Conservation (phyloP, 1,140 invertebrate species). For the Choristoneura fumiferana region DNA sequence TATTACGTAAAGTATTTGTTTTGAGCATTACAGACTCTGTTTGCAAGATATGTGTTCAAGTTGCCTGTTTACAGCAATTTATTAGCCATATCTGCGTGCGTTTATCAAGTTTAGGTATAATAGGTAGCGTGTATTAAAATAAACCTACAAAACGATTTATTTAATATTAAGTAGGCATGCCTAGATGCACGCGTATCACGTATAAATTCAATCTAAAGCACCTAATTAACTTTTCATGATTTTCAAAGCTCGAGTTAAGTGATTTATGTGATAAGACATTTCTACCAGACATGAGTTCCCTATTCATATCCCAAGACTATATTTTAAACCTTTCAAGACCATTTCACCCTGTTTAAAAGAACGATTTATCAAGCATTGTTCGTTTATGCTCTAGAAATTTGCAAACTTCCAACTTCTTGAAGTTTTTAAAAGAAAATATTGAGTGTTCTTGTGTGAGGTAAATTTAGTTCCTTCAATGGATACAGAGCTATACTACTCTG, state of each 20-base stretch:
- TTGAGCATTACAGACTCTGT: neutral
- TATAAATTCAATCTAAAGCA: too few species aligned
- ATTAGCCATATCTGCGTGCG: neutral
- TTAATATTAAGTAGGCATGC: too few species aligned
- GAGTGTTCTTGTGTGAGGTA: neutral
- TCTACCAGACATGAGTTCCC: too few species aligned
- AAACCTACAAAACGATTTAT: too few species aligned
- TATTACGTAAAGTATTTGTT: constrained; percentile 4
- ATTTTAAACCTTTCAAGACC: constrained; percentile 16
- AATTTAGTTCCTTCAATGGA: neutral
- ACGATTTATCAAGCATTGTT: constrained; percentile 17
- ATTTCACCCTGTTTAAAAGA: constrained; percentile 5
- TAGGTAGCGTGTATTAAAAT: too few species aligned
- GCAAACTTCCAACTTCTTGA: constrained; percentile 2
- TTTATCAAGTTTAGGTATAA: constrained; percentile 1
- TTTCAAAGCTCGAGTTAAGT: too few species aligned
- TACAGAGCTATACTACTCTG: neutral
- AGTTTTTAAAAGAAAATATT: constrained; percentile 2
- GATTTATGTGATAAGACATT: too few species aligned
- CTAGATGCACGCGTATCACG: too few species aligned
- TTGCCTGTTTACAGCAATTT: constrained; percentile 1
- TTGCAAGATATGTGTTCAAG: neutral
- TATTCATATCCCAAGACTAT: neutral
- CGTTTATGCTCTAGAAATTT: constrained; percentile 3
- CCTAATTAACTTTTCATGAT: too few species aligned